These are phyloP conservation scores for Python bivittatus DNA, from an alignment of 2,113 vertebrate genomes.

Conservation along the genomic window DNA sequence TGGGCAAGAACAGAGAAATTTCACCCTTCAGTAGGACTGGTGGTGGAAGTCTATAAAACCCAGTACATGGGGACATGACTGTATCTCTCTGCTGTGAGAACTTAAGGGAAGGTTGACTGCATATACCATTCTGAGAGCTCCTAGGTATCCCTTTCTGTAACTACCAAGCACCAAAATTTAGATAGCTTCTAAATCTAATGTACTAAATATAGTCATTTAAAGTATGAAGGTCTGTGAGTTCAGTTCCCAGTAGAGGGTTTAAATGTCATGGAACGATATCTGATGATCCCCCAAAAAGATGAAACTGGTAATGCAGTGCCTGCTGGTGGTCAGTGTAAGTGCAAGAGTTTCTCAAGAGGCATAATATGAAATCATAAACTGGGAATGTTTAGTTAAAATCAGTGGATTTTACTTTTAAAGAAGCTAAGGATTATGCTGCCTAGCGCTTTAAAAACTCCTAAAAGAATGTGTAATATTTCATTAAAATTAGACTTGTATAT, in stretches of 20 bases:
- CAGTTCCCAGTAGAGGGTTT: neutral
- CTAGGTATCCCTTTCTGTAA: neutral
- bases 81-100: neutral
- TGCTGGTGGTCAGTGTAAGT: neutral
- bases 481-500: neutral
- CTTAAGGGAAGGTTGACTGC: neutral
- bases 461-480: no score
- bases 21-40: neutral
- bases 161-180: neutral
- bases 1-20: neutral
- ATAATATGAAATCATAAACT: neutral
- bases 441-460: neutral
- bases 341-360: neutral
- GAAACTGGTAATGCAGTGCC: neutral
- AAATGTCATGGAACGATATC: neutral
- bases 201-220: neutral
- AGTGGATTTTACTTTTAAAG: neutral
- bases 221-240: neutral
- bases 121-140: neutral
- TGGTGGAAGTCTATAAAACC: neutral
- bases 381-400: neutral
- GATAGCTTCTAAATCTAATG: neutral
- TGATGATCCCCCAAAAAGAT: neutral
- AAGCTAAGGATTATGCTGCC: neutral
- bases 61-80: neutral